Evolutionary conservation across 2,113 vertebrate species (phyloP).

Genomic region (Camelus bactrianus): DNA sequence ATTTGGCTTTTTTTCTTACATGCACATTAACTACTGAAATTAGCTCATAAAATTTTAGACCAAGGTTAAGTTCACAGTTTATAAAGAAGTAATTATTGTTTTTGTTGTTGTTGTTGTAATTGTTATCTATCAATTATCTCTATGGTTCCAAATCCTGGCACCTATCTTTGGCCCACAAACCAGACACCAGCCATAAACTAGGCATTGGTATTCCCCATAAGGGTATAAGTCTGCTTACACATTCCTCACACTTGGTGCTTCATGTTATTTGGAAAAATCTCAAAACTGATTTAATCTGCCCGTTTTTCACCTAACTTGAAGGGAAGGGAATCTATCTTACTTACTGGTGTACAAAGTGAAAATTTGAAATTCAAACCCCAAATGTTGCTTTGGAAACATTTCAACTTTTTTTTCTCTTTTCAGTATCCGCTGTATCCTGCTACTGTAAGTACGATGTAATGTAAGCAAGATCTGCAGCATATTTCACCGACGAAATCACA

Average conservation of each 20-base stretch:
- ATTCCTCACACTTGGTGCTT: neutral
- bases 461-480: neutral
- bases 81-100: neutral
- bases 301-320: neutral
- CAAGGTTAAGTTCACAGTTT: neutral
- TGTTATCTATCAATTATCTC: neutral
- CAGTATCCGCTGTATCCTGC: conserved; percentile 28
- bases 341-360: neutral
- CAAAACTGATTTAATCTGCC: neutral
- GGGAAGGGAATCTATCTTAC: neutral
- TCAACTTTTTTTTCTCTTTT: neutral
- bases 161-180: neutral
- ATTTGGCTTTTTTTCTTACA: neutral
- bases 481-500: neutral
- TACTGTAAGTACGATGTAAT: neutral
- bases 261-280: neutral
- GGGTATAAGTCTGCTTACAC: neutral
- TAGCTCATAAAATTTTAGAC: neutral
- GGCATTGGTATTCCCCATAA: neutral
- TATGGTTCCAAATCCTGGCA: conserved; percentile 1
- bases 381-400: neutral
- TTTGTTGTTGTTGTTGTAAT: neutral
- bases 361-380: neutral
- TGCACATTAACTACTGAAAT: neutral
- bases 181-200: neutral